A percentile compares a stretch with the other conserved stretches of the same genome.
These are phyloP conservation scores for Drosophila suboccidentalis DNA, from an alignment of 2,888 invertebrate genomes.

Conservation along the genomic window DNA sequence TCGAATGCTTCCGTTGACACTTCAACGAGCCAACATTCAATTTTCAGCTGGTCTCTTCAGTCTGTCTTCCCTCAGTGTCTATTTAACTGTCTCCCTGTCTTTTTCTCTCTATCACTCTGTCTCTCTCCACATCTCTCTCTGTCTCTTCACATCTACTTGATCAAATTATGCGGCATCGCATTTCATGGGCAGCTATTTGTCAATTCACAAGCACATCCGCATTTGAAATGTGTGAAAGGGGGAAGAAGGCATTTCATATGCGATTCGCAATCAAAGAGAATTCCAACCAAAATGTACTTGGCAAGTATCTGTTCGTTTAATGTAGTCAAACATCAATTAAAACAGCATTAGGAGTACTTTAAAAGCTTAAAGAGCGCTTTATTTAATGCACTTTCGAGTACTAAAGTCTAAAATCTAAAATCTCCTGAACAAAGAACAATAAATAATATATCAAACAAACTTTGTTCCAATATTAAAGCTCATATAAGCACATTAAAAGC, in stretches of 20 bases:
- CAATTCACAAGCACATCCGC: conserved; percentile 34
- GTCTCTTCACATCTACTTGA: conserved; percentile 42
- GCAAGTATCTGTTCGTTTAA: conserved; percentile 3
- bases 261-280: conserved; percentile 25
- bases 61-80: conserved; percentile 3
- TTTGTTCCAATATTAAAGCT: neutral
- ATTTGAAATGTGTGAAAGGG: conserved; percentile 12
- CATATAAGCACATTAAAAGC: neutral
- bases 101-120: neutral
- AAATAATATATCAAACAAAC: no score
- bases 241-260: conserved; percentile 1
- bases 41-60: conserved; percentile 14
- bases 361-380: neutral
- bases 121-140: conserved; percentile 4
- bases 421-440: no score
- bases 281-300: neutral
- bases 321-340: conserved; percentile 9
- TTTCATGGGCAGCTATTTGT: conserved; percentile 41
- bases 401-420: neutral
- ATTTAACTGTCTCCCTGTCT: conserved; percentile 3
- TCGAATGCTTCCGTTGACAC: conserved; percentile 63
- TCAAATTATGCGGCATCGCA: conserved; percentile 59
- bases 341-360: neutral
- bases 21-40: conserved; percentile 46
- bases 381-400: conserved; percentile 8